phyloP scores from a whole-genome alignment of 2,888 invertebrate species.

The Polydrusus cervinus region DNA sequence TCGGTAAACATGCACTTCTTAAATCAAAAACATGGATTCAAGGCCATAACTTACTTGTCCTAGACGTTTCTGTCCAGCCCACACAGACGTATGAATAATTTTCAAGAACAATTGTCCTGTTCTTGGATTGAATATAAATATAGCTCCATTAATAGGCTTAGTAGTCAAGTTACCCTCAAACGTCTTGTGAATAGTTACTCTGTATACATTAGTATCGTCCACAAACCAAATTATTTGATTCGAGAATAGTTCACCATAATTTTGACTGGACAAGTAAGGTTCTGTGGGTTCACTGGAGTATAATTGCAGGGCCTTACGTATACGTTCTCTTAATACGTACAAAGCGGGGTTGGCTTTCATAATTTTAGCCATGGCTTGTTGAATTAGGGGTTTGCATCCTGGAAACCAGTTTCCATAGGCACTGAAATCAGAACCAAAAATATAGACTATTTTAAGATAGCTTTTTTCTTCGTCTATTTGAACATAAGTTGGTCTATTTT shows the following conservation, averaged over 20 bases:
- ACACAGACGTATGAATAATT: constrained; percentile 99
- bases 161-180: constrained; percentile 99
- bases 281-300: constrained; percentile 99
- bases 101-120: constrained; percentile 99
- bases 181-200: constrained; percentile 99
- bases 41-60: constrained; percentile 84
- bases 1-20: too few relatives aligned
- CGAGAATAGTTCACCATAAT: constrained; percentile 99
- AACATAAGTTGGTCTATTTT: too few relatives aligned
- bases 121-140: constrained; percentile 99
- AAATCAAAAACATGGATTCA: too few relatives aligned
- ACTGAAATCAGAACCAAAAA: constrained; percentile 71
- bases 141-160: constrained; percentile 99
- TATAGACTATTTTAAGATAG: constrained; percentile 38
- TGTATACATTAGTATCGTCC: constrained; percentile 99
- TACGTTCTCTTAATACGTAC: constrained; percentile 97
- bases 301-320: constrained; percentile 97
- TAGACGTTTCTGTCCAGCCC: constrained; percentile 99
- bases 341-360: constrained; percentile 99
- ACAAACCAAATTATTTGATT: constrained; percentile 99
- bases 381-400: constrained; percentile 97
- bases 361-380: constrained; percentile 99
- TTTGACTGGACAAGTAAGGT: constrained; percentile 98
- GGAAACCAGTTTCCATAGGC: constrained; percentile 99
- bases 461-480: too few relatives aligned